Percentiles rank a stretch among this genome's conserved stretches.
Evolutionary conservation across 1,140 invertebrate genomes (phyloP).

Genomic region (Chymomyza costata): DNA sequence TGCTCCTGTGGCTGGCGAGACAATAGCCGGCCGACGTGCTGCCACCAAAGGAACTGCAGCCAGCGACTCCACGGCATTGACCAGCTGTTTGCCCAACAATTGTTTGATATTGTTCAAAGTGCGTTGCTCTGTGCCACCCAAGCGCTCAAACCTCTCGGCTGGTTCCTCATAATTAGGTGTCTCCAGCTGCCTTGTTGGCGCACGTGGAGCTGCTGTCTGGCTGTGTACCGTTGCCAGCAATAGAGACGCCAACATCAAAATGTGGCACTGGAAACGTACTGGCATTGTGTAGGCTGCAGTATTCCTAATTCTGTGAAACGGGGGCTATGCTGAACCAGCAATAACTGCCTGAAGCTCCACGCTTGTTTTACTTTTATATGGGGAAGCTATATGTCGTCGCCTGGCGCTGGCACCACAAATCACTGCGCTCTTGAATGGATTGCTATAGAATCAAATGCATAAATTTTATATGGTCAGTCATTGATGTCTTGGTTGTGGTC

Average conservation of each 20-base stretch:
- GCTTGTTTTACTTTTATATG: constrained; percentile 18
- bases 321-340: too few relatives aligned
- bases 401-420: constrained; percentile 31
- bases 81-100: constrained; percentile 39
- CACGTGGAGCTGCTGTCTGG: constrained; percentile 1
- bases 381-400: background rate
- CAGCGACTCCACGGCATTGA: constrained; percentile 39
- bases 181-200: constrained; percentile 19
- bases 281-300: constrained; percentile 19
- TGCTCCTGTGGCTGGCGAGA: constrained; percentile 28
- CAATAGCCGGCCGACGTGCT: constrained; percentile 32
- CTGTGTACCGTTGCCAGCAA: constrained; percentile 13
- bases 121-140: constrained; percentile 25
- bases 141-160: constrained; percentile 35
- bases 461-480: constrained; percentile 23
- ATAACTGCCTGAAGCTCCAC: too few relatives aligned
- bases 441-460: constrained; percentile 18
- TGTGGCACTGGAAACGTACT: constrained; percentile 25
- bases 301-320: background rate
- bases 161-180: constrained; percentile 25
- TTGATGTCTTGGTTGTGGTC: background rate
- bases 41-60: constrained; percentile 24
- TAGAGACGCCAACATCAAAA: constrained; percentile 20
- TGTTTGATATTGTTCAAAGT: constrained; percentile 32
- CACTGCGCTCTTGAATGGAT: too few relatives aligned